Base-by-base conservation (phyloP, 2,113 vertebrate genomes). In the Equus przewalskii region DNA sequence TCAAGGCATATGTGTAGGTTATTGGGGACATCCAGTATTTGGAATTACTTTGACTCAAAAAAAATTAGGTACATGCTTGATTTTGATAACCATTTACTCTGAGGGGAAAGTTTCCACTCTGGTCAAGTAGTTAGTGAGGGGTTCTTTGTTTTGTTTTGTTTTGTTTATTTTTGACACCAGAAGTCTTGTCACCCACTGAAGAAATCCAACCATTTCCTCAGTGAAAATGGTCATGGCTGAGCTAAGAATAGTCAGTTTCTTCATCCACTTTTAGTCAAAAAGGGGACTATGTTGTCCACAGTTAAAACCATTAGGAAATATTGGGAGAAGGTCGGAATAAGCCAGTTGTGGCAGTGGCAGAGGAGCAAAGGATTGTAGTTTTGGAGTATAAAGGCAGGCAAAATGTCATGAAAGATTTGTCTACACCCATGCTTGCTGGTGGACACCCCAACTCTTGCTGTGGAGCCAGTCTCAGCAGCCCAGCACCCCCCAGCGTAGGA, bases 71-170 rank as follows among this genome's bases (percentile, higher is more conserved):
- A 2, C 30, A 21, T n/a, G 6, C 36, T 60, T 73, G 54, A 81
- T 89, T 82, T 97, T 88, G 72, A 70, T 73, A 79, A 81, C 14
- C 36, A 60, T 76, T 93, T 83, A 82, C 67, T 78, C 22, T 8
- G 21, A 88, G 46, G 46, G 41, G 60, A 72, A 84, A 62, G 5
- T 46, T 70, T 82, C 41, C 14, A 54, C 26, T 88, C 6, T 51
- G 13, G 22, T 44, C 62, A 91, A 93, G 56, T 13, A 95, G 36
- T 49, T 44, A 78, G 10, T 64, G 33, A 88, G 13, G 7, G 30
- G 3, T 49, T 75, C 75, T 73, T 58, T 18, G 11, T 82, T 83
- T 51, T 11, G 7, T 92, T 14, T 54, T 49, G 13, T 24, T 36
- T 58, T 64, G 30, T 51, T 89, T 70, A 22, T 75, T 94, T 95